Conservation (phyloP, 2,888 invertebrate species). For the Frankliniella fusca region DNA sequence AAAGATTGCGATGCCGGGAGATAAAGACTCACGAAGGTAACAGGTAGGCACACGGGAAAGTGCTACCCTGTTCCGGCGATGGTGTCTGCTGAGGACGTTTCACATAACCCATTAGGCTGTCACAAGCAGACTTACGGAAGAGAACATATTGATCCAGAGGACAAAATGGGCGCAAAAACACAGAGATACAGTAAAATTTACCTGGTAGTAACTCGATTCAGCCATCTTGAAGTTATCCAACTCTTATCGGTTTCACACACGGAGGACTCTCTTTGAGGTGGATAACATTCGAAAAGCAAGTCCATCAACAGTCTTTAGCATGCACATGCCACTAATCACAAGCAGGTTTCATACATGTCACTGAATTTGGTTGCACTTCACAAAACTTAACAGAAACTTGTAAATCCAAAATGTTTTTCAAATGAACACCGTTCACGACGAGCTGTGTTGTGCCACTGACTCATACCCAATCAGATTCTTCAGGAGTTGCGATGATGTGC, state of each 20-base stretch:
- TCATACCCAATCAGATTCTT: slow-evolving; percentile 16
- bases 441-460: slow-evolving; percentile 16
- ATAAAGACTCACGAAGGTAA: background rate
- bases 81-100: too few species aligned
- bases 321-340: background rate
- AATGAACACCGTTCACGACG: background rate
- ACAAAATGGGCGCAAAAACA: background rate
- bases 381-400: background rate
- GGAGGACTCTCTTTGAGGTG: background rate
- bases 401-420: background rate
- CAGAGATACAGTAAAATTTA: slow-evolving; percentile 47
- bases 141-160: too few species aligned
- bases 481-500: slow-evolving; percentile 2
- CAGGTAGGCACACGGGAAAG: background rate
- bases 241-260: slow-evolving; percentile 12
- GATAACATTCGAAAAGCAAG: slow-evolving; percentile 5
- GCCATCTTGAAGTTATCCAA: slow-evolving; percentile 54
- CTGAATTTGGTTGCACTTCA: background rate
- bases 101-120: too few species aligned
- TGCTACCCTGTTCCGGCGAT: too few species aligned
- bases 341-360: background rate
- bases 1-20: background rate
- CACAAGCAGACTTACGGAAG: too few species aligned
- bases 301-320: background rate
- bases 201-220: slow-evolving; percentile 62